A percentile compares a stretch with the other conserved stretches of the same genome.
Evolutionary conservation across 2,888 invertebrate genomes (phyloP).

Genomic region (Dascillus cervinus): DNA sequence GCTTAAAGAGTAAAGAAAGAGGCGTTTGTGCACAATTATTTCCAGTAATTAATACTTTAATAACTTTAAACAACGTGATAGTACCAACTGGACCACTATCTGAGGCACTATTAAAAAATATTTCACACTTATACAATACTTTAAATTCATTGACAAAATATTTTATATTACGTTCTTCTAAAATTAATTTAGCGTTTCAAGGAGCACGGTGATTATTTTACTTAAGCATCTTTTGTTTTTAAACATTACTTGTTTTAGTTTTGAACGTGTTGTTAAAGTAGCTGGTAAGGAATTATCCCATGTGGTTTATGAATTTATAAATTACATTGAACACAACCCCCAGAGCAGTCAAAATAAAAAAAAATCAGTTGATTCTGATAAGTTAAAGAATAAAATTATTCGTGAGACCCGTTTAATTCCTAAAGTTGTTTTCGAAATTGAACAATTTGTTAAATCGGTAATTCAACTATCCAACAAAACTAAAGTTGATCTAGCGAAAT

Average conservation of each 20-base stretch:
- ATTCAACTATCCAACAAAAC: constrained; percentile 53
- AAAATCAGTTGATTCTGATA: constrained; percentile 27
- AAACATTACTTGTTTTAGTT: too few relatives aligned
- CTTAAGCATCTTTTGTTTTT: background rate
- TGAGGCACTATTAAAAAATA: constrained; percentile 49
- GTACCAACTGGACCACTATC: constrained; percentile 47
- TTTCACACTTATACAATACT: constrained; percentile 48
- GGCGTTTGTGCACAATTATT: constrained; percentile 52
- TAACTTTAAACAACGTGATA: constrained; percentile 45
- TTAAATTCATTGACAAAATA: constrained; percentile 52
- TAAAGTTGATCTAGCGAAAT: constrained; percentile 48
- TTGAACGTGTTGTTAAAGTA: constrained; percentile 50
- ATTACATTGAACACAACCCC: constrained; percentile 44
- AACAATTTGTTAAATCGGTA: constrained; percentile 54
- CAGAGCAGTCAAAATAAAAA: constrained; percentile 28
- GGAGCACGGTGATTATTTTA: constrained; percentile 40
- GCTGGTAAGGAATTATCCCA: constrained; percentile 53
- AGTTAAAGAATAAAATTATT: constrained; percentile 46
- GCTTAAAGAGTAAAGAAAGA: constrained; percentile 47
- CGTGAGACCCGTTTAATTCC: constrained; percentile 58
- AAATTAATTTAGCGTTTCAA: constrained; percentile 44
- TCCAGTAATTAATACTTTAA: constrained; percentile 46
- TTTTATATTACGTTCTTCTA: constrained; percentile 46
- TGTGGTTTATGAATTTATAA: constrained; percentile 50
- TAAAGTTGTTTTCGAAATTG: constrained; percentile 55